Evolutionary conservation across 2,797 vertebrate species (phyloP), one percentile per base, ranked within the genome.

Genomic region (Melanogrammus aeglefinus): DNA sequence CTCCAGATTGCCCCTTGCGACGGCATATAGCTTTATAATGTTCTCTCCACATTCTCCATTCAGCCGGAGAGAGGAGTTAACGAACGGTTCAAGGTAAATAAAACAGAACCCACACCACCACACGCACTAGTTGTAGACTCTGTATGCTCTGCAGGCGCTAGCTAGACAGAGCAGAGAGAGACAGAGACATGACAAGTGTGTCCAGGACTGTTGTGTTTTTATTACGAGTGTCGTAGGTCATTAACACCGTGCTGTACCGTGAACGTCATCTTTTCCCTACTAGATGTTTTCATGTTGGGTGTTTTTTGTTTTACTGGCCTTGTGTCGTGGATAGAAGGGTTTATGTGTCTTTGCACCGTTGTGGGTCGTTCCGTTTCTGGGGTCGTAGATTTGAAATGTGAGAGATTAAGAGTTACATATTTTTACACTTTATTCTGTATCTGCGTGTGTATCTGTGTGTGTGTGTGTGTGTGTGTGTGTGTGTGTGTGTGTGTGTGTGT

Each of bases 61-160:
- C 91, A 94, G 92, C 92, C 92, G 80, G 92, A 94, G 88, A 93
- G 92, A 93, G 93, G 93, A 89, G 88, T 89, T 88, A 92, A 74
- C 87, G 92, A 93, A 89, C 92, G 91, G 88, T 93, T 83, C 87
- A 92, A 92, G 92, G 93, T 92, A 93, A 93, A 90, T 91, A 85
- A 90, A 27, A 27, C 63, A 9, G 24, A 47, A 73, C 82, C 76
- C 44, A 47, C 72, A 81, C 86, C 83, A 73, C 76, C 29, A 75
- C 27, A 13, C 4, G 13, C 16, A 41, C 51, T n/a, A 24, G 35
- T 85, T 24, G 13, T 86, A 63, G 82, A 86, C 74, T 75, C 79
- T 88, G 84, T 87, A 41, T 83, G 72, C 75, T 83, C 84, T 78
- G 51, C 21, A 16, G 57, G 84, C 24, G 70, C 41, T 69, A 74